Evolutionary conservation across 2,113 vertebrate genomes (phyloP).

Genomic region (Platichthys stellatus): DNA sequence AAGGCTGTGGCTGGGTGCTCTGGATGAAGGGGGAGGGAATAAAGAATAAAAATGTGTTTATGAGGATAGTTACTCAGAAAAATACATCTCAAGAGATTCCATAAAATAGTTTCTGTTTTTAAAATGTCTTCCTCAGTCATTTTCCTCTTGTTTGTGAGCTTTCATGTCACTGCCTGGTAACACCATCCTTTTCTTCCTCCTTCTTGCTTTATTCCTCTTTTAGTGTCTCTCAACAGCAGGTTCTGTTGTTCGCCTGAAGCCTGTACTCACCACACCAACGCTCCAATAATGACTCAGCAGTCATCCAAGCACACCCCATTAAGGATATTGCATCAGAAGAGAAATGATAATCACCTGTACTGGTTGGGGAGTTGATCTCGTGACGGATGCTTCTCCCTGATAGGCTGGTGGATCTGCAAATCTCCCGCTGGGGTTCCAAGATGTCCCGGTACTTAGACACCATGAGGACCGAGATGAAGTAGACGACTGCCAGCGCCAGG

Average conservation of each 20-base stretch:
- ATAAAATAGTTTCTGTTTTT: neutral
- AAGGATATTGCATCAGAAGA: constrained; percentile 14
- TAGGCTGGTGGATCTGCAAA: constrained; percentile 91
- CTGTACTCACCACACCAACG: constrained; percentile 6
- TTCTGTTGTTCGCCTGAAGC: constrained; percentile 36
- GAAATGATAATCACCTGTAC: constrained; percentile 87
- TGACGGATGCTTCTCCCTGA: constrained; percentile 95
- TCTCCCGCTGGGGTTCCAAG: constrained; percentile 96
- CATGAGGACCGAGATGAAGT: constrained; percentile 99
- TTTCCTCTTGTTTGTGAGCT: constrained; percentile 13
- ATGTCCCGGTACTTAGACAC: constrained; percentile 99
- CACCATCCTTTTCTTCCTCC: neutral
- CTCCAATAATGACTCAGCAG: constrained; percentile 42
- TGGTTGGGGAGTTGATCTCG: constrained; percentile 98
- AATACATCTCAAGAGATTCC: constrained; percentile 5
- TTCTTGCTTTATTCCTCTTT: neutral
- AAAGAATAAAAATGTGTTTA: neutral
- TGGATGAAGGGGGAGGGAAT: constrained; percentile 58
- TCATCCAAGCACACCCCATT: constrained; percentile 9
- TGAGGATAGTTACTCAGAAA: neutral
- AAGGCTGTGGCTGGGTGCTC: constrained; percentile 90
- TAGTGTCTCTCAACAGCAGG: constrained; percentile 3
- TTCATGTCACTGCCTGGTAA: constrained; percentile 20
- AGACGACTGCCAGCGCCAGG: constrained; percentile 96
- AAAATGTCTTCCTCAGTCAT: constrained; percentile 4